phyloP scores from a whole-genome alignment of 2,797 vertebrate species.

The Chloroceryle amazona region DNA sequence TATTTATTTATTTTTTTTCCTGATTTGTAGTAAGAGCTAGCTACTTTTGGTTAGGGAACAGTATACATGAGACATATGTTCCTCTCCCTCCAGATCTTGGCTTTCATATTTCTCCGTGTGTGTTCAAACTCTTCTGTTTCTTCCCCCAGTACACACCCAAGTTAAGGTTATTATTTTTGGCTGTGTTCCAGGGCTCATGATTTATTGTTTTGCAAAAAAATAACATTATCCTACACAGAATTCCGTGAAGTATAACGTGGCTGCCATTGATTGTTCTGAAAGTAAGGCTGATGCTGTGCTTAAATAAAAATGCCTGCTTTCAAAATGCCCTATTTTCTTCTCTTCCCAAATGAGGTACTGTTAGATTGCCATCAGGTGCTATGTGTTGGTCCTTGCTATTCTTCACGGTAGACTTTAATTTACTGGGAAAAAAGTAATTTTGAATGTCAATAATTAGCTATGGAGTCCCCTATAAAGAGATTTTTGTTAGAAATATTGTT shows the following conservation, averaged over 20 bases:
- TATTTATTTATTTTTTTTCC: neutral
- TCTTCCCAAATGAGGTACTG: neutral
- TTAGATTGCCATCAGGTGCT: neutral
- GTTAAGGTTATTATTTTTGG: neutral
- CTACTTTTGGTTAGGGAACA: neutral
- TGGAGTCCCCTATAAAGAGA: neutral
- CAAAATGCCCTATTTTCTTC: neutral
- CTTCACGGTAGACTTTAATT: neutral
- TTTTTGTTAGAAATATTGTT: neutral
- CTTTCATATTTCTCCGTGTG: neutral
- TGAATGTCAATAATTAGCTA: neutral
- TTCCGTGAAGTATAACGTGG: neutral
- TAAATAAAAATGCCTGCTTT: neutral
- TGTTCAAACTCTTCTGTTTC: neutral
- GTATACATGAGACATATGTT: fast-evolving
- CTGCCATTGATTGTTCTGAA: neutral
- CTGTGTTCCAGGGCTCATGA: neutral
- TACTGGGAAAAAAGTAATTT: neutral
- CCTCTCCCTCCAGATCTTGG: neutral
- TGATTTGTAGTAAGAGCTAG: neutral
- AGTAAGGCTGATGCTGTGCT: neutral
- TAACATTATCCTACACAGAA: neutral
- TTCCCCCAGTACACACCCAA: neutral
- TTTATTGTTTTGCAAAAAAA: neutral
- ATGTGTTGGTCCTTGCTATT: neutral